Evolutionary conservation across 2,888 invertebrate species (phyloP).

Genomic region (Dolomedes plantarius): DNA sequence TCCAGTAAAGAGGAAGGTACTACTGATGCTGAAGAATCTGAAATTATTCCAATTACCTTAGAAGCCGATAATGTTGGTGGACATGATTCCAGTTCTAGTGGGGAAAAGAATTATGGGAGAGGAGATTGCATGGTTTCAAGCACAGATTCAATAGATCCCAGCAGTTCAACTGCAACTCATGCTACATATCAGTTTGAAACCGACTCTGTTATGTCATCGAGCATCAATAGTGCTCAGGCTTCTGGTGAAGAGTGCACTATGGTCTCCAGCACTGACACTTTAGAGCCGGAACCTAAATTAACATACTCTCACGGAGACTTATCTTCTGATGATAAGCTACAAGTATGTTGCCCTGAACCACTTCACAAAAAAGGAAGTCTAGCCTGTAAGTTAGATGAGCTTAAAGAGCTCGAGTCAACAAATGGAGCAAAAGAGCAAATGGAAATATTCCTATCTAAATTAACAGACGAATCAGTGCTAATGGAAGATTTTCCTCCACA

Average conservation of each 20-base stretch:
- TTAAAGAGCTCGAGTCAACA: conserved; percentile 29
- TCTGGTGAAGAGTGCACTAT: conserved; percentile 84
- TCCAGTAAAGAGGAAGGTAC: conserved; percentile 78
- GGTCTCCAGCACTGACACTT: conserved; percentile 85
- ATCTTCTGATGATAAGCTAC: conserved; percentile 30
- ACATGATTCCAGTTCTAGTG: conserved; percentile 68
- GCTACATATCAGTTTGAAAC: conserved; percentile 90
- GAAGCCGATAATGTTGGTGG: conserved; percentile 46
- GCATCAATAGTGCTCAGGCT: conserved; percentile 83
- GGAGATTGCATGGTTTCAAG: conserved; percentile 80
- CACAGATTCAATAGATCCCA: conserved; percentile 85
- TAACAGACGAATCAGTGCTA: conserved; percentile 64
- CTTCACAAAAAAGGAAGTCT: conserved; percentile 47
- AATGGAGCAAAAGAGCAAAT: conserved; percentile 65
- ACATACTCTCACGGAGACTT: conserved; percentile 74
- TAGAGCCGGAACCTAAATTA: conserved; percentile 79
- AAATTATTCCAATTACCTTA: conserved; percentile 25
- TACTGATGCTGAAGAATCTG: conserved; percentile 68
- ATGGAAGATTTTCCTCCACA: conserved; percentile 65
- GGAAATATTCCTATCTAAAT: conserved; percentile 67
- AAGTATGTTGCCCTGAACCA: conserved; percentile 14
- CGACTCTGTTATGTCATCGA: conserved; percentile 90
- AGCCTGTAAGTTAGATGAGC: conserved; percentile 51
- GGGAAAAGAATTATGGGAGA: conserved; percentile 70
- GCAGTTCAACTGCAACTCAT: conserved; percentile 87